These are phyloP conservation scores for Gadus chalcogrammus DNA, from an alignment of 2,113 vertebrate species.

Conservation along the genomic window DNA sequence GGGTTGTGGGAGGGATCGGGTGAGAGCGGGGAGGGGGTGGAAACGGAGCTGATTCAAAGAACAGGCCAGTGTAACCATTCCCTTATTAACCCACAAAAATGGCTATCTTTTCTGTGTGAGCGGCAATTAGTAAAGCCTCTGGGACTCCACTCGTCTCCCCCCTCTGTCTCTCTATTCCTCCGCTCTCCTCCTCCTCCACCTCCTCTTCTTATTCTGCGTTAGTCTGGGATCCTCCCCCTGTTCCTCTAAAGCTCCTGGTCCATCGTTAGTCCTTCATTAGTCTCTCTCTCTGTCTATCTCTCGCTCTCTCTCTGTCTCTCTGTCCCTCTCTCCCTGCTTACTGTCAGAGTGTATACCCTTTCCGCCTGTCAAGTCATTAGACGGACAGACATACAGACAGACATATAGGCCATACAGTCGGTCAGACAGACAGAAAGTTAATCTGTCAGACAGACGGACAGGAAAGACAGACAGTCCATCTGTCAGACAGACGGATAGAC, in stretches of 20 bases:
- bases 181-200: slow-evolving; percentile 26
- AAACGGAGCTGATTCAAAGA: slow-evolving; percentile 58
- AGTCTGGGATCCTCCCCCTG: slow-evolving; percentile 7
- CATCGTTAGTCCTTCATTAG: slow-evolving; percentile 18
- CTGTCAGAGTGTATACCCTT: not conserved
- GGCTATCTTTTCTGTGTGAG: slow-evolving; percentile 65
- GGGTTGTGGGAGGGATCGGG: slow-evolving; percentile 2
- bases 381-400: slow-evolving; percentile 22
- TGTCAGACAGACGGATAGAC: not conserved
- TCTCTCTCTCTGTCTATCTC: slow-evolving; percentile 16
- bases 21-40: slow-evolving; percentile 29
- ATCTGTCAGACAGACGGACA: no score
- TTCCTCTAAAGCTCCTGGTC: not conserved
- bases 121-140: slow-evolving; percentile 69
- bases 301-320: slow-evolving; percentile 19
- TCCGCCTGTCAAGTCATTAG: slow-evolving; percentile 1
- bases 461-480: not conserved
- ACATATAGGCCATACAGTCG: not conserved
- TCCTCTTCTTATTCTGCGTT: slow-evolving; percentile 17
- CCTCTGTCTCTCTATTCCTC: slow-evolving; percentile 40
- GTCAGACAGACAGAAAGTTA: not conserved
- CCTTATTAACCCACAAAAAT: slow-evolving; percentile 45
- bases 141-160: slow-evolving; percentile 47
- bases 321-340: not conserved
- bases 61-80: slow-evolving; percentile 63